A percentile compares a stretch with the other conserved stretches of the same genome.
Evolutionary conservation across 2,113 vertebrate genomes (phyloP).

Genomic region (Beaufortia kweichowensis): DNA sequence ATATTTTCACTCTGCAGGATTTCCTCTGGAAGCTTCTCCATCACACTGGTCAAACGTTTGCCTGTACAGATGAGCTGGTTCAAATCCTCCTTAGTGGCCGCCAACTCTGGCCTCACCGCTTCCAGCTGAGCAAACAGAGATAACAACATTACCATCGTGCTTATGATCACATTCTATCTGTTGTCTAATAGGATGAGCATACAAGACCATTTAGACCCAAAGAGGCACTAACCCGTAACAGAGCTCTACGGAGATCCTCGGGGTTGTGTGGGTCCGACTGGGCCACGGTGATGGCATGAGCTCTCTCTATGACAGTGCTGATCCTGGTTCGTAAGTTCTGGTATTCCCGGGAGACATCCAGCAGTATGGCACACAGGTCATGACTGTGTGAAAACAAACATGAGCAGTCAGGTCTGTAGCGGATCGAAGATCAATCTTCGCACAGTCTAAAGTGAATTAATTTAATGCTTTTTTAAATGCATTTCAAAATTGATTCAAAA

Average conservation of each 20-base stretch:
- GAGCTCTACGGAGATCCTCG: conserved; percentile 80
- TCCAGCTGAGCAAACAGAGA: conserved; percentile 80
- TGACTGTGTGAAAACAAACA: conserved; percentile 72
- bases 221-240: conserved; percentile 78
- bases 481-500: no score
- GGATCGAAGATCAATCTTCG: not conserved
- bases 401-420: not conserved
- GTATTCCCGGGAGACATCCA: conserved; percentile 84
- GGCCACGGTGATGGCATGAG: conserved; percentile 72
- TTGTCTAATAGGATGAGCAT: not conserved
- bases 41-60: conserved; percentile 83
- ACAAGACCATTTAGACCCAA: not conserved
- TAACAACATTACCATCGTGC: not conserved
- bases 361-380: conserved; percentile 80
- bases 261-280: conserved; percentile 81
- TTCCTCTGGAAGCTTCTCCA: conserved; percentile 80
- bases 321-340: conserved; percentile 79
- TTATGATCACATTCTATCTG: not conserved
- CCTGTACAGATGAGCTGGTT: conserved; percentile 85
- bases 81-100: conserved; percentile 83
- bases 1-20: conserved; percentile 65
- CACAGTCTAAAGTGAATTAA: no score
- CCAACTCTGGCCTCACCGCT: conserved; percentile 78
- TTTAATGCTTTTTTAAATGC: not conserved
- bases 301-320: conserved; percentile 77